Percentiles rank a stretch among this genome's conserved stretches.
Conservation (phyloP, 2,888 invertebrate species). For the Petrophora chlorosata region DNA sequence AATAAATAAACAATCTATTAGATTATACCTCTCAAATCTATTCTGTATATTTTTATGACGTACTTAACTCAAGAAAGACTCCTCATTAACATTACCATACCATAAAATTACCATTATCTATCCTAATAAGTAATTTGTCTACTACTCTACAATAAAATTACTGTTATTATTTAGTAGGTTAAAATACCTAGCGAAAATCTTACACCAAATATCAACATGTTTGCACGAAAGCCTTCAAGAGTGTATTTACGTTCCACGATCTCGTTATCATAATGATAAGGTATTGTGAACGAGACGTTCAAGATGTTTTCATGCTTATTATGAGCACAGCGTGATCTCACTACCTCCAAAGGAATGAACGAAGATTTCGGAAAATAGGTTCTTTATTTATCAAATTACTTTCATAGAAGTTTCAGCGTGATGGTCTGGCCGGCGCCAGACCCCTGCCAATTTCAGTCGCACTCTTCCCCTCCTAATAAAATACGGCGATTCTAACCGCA, state of each 20-base stretch:
- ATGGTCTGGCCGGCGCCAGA: conserved; percentile 62
- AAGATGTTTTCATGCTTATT: conserved; percentile 34
- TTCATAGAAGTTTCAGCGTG: conserved; percentile 31
- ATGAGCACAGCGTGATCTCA: conserved; percentile 38
- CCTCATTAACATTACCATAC: too few relatives aligned
- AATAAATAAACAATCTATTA: too few relatives aligned
- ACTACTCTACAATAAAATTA: too few relatives aligned
- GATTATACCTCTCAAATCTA: too few relatives aligned
- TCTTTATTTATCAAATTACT: conserved; percentile 31
- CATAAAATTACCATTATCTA: too few relatives aligned
- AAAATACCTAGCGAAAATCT: too few relatives aligned
- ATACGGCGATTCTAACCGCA: conserved; percentile 47
- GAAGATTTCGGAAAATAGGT: conserved; percentile 25
- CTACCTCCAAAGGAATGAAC: conserved; percentile 28
- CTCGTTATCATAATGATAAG: conserved; percentile 19
- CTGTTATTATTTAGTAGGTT: too few relatives aligned
- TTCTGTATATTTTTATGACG: too few relatives aligned
- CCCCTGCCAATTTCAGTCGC: conserved; percentile 55
- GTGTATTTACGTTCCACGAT: conserved; percentile 11
- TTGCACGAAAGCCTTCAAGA: background rate
- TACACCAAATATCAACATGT: too few relatives aligned
- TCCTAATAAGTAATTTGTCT: too few relatives aligned
- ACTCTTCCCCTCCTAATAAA: conserved; percentile 54
- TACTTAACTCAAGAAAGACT: too few relatives aligned
- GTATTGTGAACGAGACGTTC: conserved; percentile 28